Base-by-base conservation (phyloP, 2,888 invertebrate species). In the Zygaena filipendulae region DNA sequence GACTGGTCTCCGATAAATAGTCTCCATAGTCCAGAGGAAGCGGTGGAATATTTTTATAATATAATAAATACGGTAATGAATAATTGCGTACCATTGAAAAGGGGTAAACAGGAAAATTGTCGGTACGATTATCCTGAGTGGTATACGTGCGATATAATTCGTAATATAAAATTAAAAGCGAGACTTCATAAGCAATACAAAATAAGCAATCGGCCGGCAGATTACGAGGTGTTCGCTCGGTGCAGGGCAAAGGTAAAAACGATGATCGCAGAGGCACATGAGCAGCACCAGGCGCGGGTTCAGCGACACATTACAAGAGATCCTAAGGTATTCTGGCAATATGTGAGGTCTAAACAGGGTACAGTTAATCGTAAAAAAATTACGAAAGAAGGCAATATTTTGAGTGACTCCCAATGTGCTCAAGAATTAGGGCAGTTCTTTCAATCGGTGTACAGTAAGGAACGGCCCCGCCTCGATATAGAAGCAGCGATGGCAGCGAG, bases 81-180 rank as follows among this genome's bases (percentile, higher is more conserved):
- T 31, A 11, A 25, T 2, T 35, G 34, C 12, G 30, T 28, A 9
- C 38, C 36, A 3, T 25, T 6, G 14, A 41, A 37, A 25, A 31
- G 19, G 13, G 18, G 10, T 11, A 38, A 27, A 6, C 18, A 7
- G 10, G 11, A 4, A 3, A 22, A 21, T 11, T n/a, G 13, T 4
- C 25, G 28, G 22, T 33, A 35, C 13, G n/a, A 3, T 31, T 41
- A 41, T 16, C 38, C 41, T 3, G 32, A 32, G 13, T 41, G 36
- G 41, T 41, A 39, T 18, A 41, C 32, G 11, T 6, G 16, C 5
- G 35, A 41, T n/a, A 27, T 41, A n/a, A 37, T 39, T 27, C 13
- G 21, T n/a, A 14, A 32, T n/a, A 37, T 39, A 23, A 32, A 35
- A 25, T 13, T 23, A 12, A 40, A 38, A 28, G 26, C 29, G 1